These are phyloP conservation scores for Alfaro cultratus DNA, from an alignment of 2,797 vertebrate species.

Conservation along the genomic window DNA sequence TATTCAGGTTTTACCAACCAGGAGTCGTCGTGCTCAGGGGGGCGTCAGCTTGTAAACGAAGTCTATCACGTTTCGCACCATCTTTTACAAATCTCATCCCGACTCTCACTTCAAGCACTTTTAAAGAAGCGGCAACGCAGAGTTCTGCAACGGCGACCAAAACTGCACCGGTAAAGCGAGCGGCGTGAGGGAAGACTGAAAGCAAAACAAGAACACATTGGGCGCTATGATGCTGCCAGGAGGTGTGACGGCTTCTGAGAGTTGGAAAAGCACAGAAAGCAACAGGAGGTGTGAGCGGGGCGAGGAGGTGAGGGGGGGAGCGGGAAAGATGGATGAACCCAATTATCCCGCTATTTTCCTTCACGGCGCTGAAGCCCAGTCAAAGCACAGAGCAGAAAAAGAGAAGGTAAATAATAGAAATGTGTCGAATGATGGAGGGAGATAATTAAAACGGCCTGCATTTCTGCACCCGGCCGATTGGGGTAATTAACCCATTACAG, in stretches of 20 bases:
- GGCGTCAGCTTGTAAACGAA: neutral
- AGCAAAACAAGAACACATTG: neutral
- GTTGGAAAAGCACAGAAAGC: slow-evolving; percentile 9
- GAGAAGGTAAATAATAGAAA: slow-evolving; percentile 78
- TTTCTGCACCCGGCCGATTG: slow-evolving; percentile 66
- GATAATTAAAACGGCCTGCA: slow-evolving; percentile 78
- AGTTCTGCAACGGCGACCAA: neutral
- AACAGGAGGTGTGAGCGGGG: slow-evolving; percentile 9
- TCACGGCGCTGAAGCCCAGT: slow-evolving; percentile 54
- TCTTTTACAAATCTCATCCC: neutral
- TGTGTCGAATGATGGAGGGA: slow-evolving; percentile 80
- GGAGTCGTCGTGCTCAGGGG: neutral
- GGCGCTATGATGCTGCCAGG: slow-evolving; percentile 21
- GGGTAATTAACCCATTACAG: slow-evolving; percentile 80
- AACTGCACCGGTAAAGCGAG: neutral
- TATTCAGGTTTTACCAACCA: neutral
- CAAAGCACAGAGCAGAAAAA: slow-evolving; percentile 58
- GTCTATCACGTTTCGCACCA: neutral
- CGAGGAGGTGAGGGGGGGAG: neutral
- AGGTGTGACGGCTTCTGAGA: slow-evolving; percentile 30
- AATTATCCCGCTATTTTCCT: slow-evolving; percentile 78
- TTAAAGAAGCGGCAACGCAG: too few species aligned
- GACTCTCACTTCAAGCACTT: neutral
- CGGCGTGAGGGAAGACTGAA: neutral
- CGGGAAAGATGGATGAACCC: slow-evolving; percentile 78